Base-by-base conservation (phyloP, 2,113 vertebrate genomes). In the Psittacus erithacus region DNA sequence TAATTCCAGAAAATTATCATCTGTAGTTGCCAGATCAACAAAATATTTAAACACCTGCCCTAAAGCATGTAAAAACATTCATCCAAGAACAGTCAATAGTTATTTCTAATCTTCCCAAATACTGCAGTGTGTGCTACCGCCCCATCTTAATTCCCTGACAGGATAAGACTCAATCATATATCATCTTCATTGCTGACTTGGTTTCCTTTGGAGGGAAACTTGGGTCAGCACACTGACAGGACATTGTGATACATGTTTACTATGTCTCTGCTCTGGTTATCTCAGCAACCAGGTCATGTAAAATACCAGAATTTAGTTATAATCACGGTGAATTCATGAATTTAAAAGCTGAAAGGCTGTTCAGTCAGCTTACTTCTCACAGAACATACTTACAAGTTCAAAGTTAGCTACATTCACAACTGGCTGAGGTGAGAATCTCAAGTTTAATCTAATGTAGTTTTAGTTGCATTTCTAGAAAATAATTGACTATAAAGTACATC, bases 121-220 rank as follows among this genome's bases (percentile, higher is more conserved):
- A 9, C 10, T 70, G 28, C 28, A 80, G 12, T 17, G 17, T 76
- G 41, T 79, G 15, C 24, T 62, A 17, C 16, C 52, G 20, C 17
- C 33, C 35, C 4, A 2, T 43, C 38, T 75, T 79, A 53, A 24
- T 24, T 87, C 12, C 8, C 20, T 33, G 17, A 41, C 3, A n/a
- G 13, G n/a, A 5, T 24, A 65, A 64, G 20, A 74, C 11, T 85
- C 24, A 88, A 10, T 35, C 16, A 7, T 6, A 4, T 4, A 1
- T 22, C 18, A 27, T 20, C 22, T 57, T 76, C 41, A 24, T 24
- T 76, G 44, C 11, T 80, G 74, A n/a, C 18, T 65, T 50, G 8
- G 2, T 69, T 81, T 86, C 25, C 23, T n/a, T 44, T 2, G 11
- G 27, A 82, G 35, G 18, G 6, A 68, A 85, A 57, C 0, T 0